Evolutionary conservation across 2,888 invertebrate species (phyloP), one percentile per base, ranked within the genome.

Genomic region (Clunio marinus): DNA sequence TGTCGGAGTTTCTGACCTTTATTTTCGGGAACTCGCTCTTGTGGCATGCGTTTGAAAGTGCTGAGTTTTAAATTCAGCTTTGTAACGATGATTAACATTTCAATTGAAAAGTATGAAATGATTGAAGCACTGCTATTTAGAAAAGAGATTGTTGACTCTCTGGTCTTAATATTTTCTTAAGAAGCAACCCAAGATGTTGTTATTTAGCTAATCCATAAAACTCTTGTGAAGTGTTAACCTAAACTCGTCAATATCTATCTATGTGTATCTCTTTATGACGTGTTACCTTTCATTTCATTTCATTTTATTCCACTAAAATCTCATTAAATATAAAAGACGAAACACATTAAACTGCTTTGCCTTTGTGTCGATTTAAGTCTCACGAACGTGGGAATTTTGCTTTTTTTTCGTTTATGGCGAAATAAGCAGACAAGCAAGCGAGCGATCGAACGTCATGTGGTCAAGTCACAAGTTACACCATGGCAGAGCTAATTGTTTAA

Each of bases 311-410:
- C n/a, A n/a, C 41, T n/a, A 10, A 41, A 41, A 41, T 41, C 51
- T 51, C 3, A 51, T 51, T 51, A 51, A 51, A 51, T 3, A 32
- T 32, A 32, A 32, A 17, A 17, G 51, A 51, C 17, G 51, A 51
- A 22, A 22, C 51, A n/a, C 51, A 51, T 51, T 51, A 51, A 51
- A 51, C 15, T 15, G 41, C 41, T 41, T 41, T 15, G 41, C 41
- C 32, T 41, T 41, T 41, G 41, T 41, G 51, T 4, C 51, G 17
- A 5, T n/a, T n/a, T n/a, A n/a, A n/a, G n/a, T n/a, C n/a, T n/a
- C 17, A 22, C 25, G 22, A 66, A 66, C 66, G 66, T 66, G 66
- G 66, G 66, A 66, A 66, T 27, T 25, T n/a, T n/a, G n/a, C n/a
- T n/a, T 66, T 66, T 45, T 45, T 65, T 27, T 41, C 41, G 15